A percentile compares a stretch with the other conserved stretches of the same genome.
These are phyloP conservation scores for Schizothorax lantsangensis DNA, from an alignment of 2,797 vertebrate species.

Conservation along the genomic window DNA sequence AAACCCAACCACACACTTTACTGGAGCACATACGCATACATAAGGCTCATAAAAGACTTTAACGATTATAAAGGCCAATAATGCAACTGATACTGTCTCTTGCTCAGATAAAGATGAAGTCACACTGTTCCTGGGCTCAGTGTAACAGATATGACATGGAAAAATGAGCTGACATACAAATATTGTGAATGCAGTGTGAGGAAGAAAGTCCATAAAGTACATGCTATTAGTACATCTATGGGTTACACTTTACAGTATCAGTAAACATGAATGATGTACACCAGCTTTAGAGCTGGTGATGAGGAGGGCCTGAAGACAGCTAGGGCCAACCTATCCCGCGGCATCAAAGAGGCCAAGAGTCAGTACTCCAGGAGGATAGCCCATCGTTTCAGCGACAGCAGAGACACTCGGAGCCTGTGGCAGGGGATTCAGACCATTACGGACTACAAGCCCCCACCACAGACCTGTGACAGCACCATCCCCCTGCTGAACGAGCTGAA, in stretches of 20 bases:
- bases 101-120: slow-evolving; percentile 7
- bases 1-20: background rate
- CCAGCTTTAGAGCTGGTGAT: no score
- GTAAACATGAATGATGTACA: background rate
- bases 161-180: background rate
- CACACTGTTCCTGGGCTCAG: background rate
- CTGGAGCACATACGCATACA: background rate
- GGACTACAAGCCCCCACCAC: no score
- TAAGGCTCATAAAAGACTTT: background rate
- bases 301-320: no score
- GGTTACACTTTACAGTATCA: background rate
- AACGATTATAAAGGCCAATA: background rate
- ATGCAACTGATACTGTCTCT: background rate
- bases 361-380: no score
- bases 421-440: no score
- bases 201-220: background rate
- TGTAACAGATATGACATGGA: background rate
- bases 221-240: background rate
- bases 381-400: no score
- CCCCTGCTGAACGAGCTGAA: no score
- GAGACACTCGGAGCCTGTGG: no score
- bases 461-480: no score
- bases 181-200: background rate
- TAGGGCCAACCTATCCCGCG: no score
- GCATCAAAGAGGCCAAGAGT: no score